Base-by-base conservation (phyloP, 2,797 vertebrate species). In the Amniataba percoides region DNA sequence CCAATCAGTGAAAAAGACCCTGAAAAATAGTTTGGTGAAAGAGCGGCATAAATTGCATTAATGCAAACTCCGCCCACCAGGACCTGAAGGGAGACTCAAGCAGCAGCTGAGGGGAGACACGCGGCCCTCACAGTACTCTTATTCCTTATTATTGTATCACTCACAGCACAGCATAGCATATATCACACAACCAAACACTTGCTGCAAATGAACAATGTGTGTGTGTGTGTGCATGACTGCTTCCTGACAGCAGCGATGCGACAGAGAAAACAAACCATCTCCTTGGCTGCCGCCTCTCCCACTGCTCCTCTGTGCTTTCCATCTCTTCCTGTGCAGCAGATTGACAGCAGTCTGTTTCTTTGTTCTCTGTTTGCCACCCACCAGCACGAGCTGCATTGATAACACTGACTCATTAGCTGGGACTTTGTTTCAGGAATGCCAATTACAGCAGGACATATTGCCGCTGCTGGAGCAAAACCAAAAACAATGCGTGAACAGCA, bases 331-430 rank as follows among this genome's bases (percentile, higher is more conserved):
- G 48, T 45, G 64, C 48, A 51, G 68, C 73, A 73, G 77, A 84
- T 46, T 80, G 82, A 73, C 64, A 78, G 65, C 82, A 74, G 74
- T 65, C 65, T 77, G 72, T 68, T 39, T 75, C 59, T 52, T 74
- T 65, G 53, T 74, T 75, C 36, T 67, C 34, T 68, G 60, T 61
- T 55, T 51, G 56, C 60, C 45, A 62, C 69, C 74, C 59, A 64
- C 63, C 64, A 71, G 56, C 65, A 66, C 5, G 0, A 58, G 64
- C 69, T 49, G 43, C 14, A 25, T 40, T 77, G 60, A 74, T 74
- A 66, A 81, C 52, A 66, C 31, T 49, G 61, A 81, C 61, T 81
- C 78, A 71, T 84, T 84, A 84, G 45, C 57, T 27, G 64, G n/a
- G 49, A 61, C 60, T 74, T 74, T 71, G 61, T 75, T 71, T 46